These are phyloP conservation scores for Mesocentrotus franciscanus DNA, from an alignment of 53 echinoderm and acorn worm genomes.

Conservation along the genomic window DNA sequence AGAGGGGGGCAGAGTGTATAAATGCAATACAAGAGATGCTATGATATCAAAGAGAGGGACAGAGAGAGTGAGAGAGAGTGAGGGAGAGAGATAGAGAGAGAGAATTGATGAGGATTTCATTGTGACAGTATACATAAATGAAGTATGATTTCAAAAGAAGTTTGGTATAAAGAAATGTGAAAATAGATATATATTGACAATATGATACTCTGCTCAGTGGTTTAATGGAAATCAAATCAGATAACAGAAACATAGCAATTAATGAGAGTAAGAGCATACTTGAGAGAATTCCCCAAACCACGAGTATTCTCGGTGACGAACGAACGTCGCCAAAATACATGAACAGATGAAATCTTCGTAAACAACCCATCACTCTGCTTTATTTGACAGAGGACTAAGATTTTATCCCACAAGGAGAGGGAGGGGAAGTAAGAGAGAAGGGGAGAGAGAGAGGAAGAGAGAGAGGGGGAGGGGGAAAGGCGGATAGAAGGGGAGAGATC, in stretches of 20 bases:
- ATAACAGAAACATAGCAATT: background rate
- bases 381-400: background rate
- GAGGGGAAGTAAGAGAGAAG: background rate
- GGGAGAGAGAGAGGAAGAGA: background rate
- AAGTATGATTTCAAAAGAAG: background rate
- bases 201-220: background rate
- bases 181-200: background rate
- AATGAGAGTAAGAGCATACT: background rate
- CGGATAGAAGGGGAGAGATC: background rate
- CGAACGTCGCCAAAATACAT: background rate
- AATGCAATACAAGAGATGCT: too few species aligned
- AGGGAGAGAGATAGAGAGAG: background rate
- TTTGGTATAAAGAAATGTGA: too few species aligned
- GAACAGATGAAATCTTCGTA: slow-evolving; percentile 8
- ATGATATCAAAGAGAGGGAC: too few species aligned
- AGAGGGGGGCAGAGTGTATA: too few species aligned
- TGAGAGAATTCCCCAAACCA: background rate
- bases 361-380: slow-evolving; percentile 16
- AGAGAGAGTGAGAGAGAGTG: background rate
- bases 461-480: background rate
- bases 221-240: background rate
- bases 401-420: background rate
- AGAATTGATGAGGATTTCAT: too few species aligned
- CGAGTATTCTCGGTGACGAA: background rate
- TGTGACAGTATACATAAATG: too few species aligned